These are phyloP conservation scores for Lichenostomus cassidix DNA, from an alignment of 2,113 vertebrate species.

Conservation along the genomic window DNA sequence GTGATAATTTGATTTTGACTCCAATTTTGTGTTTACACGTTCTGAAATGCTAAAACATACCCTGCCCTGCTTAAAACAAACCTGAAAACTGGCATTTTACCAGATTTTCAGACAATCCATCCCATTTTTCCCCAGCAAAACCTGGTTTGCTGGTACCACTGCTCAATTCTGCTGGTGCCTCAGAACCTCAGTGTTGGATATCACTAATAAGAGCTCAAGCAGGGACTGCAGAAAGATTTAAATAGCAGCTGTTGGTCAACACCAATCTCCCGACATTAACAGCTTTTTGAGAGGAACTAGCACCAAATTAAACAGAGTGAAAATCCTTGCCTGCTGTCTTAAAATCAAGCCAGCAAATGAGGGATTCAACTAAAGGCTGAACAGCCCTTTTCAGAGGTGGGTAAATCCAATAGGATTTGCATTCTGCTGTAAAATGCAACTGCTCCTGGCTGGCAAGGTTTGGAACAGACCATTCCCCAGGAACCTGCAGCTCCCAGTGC, in stretches of 20 bases:
- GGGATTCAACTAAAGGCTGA: background rate
- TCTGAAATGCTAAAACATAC: background rate
- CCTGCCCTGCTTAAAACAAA: background rate
- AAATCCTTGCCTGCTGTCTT: background rate
- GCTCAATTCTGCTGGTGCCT: background rate
- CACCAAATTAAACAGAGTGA: background rate
- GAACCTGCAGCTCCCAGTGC: background rate
- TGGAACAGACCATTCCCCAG: background rate
- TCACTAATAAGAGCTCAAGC: background rate
- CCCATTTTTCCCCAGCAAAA: background rate
- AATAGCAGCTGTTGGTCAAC: background rate
- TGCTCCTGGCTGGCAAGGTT: background rate
- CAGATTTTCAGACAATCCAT: background rate
- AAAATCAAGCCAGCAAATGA: background rate
- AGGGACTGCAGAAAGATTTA: background rate
- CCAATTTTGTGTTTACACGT: background rate
- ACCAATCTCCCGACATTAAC: background rate
- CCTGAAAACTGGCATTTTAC: background rate
- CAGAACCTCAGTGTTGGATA: background rate
- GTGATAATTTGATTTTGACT: background rate
- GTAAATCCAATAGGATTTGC: background rate
- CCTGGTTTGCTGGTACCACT: background rate
- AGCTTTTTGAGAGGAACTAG: background rate
- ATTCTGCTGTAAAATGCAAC: background rate
- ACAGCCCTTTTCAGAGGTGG: background rate